A percentile compares a stretch with the other conserved stretches of the same genome.
phyloP scores from a whole-genome alignment of 2,113 vertebrate genomes.

The Apodemus speciosus region DNA sequence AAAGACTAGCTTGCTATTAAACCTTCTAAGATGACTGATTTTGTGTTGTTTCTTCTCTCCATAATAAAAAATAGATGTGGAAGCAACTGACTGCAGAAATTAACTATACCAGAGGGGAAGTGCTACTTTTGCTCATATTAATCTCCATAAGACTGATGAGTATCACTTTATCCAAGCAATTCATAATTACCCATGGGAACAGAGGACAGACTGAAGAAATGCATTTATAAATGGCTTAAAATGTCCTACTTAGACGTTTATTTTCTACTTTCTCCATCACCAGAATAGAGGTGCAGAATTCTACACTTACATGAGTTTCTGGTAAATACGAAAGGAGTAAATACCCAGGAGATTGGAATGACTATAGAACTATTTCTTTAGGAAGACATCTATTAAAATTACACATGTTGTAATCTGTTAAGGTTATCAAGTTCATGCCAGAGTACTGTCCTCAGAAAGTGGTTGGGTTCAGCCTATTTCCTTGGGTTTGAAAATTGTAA shows the following conservation, averaged over 20 bases:
- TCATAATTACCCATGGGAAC: conserved; percentile 34
- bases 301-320: background rate
- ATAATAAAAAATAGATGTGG: conserved; percentile 12
- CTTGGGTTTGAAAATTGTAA: background rate
- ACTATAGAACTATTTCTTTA: background rate
- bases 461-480: background rate
- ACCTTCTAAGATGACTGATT: conserved; percentile 50
- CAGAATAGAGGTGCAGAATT: background rate
- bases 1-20: conserved; percentile 31
- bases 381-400: background rate
- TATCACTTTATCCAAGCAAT: conserved; percentile 47
- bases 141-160: conserved; percentile 39
- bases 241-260: conserved; percentile 12
- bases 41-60: conserved; percentile 51
- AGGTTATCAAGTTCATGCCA: conserved; percentile 34
- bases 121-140: conserved; percentile 53
- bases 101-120: conserved; percentile 41
- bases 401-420: background rate
- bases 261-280: conserved; percentile 49
- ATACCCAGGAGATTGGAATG: conserved; percentile 3
- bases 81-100: conserved; percentile 13
- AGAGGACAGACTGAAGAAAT: conserved; percentile 38
- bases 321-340: background rate
- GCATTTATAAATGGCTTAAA: conserved; percentile 46
- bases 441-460: conserved; percentile 12